Evolutionary conservation across 2,888 invertebrate species (phyloP), one percentile per base, ranked within the genome.

Genomic region (Apocheima hispidaria): DNA sequence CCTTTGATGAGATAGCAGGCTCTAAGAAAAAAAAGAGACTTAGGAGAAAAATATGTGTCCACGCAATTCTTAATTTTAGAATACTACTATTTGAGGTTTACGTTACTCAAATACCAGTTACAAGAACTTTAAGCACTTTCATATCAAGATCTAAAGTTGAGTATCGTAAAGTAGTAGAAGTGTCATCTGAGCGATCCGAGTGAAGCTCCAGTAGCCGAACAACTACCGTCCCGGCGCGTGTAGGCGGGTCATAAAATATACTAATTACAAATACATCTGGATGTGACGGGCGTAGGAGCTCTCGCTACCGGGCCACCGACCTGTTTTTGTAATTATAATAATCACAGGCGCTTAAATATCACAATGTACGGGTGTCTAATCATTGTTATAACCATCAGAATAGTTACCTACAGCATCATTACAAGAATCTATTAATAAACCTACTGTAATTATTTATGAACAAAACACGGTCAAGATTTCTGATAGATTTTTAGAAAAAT

Each of bases 231-330:
- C 10, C 52, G n/a, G n/a, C 16, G n/a, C 9, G 12, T 26, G 62
- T 63, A 44, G 63, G 64, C 55, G 58, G 63, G 14, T 33, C 28
- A 65, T 66, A 62, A 64, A 60, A 26, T 49, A 60, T 49, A 49
- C 14, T 69, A 65, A 71, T 71, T 61, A 71, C 62, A 65, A 63
- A 65, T 55, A 62, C 66, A 71, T 63, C 67, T 66, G 64, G 55
- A 57, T 50, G 35, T 52, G 49, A 55, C 36, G 41, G 52, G 63
- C 60, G 57, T 68, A 56, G 66, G 65, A 53, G 38, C 41, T 46
- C 20, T 41, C 36, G 18, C 35, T 10, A 50, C 4, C 33, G 26
- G 16, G 20, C n/a, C 23, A 40, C 40, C 14, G 38, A 40, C 53
- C 57, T 65, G 62, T 69, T 68, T 66, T 61, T 65, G 30, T 62